Base-by-base conservation (phyloP, 1,140 invertebrate species). In the Episyrphus balteatus region DNA sequence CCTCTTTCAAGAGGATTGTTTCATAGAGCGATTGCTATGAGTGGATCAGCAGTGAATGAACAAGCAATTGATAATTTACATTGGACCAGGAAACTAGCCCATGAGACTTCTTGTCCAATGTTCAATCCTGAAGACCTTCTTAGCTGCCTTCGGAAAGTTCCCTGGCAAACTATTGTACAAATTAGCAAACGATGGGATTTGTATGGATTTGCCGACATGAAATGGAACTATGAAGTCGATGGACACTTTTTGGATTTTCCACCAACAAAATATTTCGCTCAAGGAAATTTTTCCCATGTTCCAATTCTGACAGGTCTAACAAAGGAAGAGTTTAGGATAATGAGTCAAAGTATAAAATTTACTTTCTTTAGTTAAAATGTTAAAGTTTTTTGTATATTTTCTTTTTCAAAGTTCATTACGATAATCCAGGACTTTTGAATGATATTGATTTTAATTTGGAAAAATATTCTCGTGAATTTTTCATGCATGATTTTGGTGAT, bases 291-390 rank as follows among this genome's bases (percentile, higher is more conserved):
- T 46, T 56, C 75, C n/a, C 67, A 76, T 17, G 77, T 84, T 5
- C 83, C 84, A 0, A 55, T 80, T 18, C 74, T 85, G 15, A 70
- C 76, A 52, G 81, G 79, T 34, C 64, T 76, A 17, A 80, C 77
- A 0, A 62, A 71, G 42, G 74, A 82, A 43, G 83, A 86, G 58
- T 77, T 84, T 58, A 73, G 69, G 63, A 32, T 50, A 55, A 53
- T 69, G 57, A 44, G 54, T 51, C 3, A 26, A 8, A 26, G 15
- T 42, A 14, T 19, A 12, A 12, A 17, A 15, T 26, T 34, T 44
- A n/a, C 33, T 44, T n/a, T 9, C 14, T 34, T 31, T 31, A 14
- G 42, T 18, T 42, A 9, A 13, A 6, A 43, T 31, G 15, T 3
- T 43, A 15, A 15, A 17, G 26, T 33, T 31, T 37, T 0, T 3